Base-by-base conservation (phyloP, 2,113 vertebrate genomes). In the Tautogolabrus adspersus region DNA sequence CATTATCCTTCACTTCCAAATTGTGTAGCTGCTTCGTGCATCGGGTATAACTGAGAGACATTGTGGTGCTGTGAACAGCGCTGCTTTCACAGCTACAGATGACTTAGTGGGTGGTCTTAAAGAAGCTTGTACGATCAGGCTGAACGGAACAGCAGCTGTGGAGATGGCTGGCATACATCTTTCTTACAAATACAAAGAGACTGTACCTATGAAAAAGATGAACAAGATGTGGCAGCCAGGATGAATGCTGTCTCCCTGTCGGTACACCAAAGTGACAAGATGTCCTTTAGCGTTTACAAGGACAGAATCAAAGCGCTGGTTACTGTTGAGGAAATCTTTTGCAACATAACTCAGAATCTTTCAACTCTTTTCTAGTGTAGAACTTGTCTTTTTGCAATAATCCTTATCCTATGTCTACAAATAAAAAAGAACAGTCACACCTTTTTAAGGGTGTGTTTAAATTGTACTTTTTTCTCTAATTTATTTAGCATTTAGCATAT, bases 61-160 rank as follows among this genome's bases (percentile, higher is more conserved):
- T 49, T 70, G 79, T 56, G 70, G 42, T 30, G 62, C 23, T 69
- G 69, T 23, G 70, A 76, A 58, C 49, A n/a, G 65, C 47, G 57
- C 30, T n/a, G 77, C 65, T 57, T 60, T 74, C 65, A 71, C 81
- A 74, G 71, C 49, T 61, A 73, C 60, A 55, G 61, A 82, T 69
- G 23, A 82, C 42, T 74, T 65, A 23, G 72, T 63, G 74, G 57
- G 51, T 23, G 22, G 81, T 56, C 34, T 74, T 74, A 37, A 78
- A 46, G 26, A 34, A 71, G 57, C 12, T 66, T 49, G 49, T 59
- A 0, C 49, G 57, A 22, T 37, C 52, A 13, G 56, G 16, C 8
- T 59, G 22, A 52, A 69, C 19, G 13, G 26, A 22, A 64, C 52
- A 37, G 63, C 7, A 3, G 34, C 60, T 64, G 22, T 52, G 51